phyloP scores from a whole-genome alignment of 2,113 vertebrate genomes.

The Apteryx mantelli region DNA sequence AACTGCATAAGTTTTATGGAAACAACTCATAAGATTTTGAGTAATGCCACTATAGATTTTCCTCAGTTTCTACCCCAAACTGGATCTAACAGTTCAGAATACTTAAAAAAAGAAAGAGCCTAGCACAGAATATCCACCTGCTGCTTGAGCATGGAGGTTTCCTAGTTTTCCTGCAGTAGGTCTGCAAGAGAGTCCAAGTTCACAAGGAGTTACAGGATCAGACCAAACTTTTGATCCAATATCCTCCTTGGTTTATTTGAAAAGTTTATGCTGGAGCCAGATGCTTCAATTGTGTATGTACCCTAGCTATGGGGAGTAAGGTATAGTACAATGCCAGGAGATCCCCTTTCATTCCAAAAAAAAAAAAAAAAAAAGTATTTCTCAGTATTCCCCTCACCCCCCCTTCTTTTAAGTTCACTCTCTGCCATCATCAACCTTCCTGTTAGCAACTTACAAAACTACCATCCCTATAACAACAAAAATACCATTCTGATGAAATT shows the following conservation, averaged over 20 bases:
- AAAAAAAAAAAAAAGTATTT: background rate
- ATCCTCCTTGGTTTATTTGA: background rate
- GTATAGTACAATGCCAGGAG: background rate
- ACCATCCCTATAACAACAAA: background rate
- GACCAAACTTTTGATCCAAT: background rate
- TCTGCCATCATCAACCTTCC: background rate
- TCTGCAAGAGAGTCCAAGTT: background rate
- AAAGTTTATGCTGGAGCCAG: background rate
- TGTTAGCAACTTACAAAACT: background rate
- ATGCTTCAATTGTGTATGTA: background rate
- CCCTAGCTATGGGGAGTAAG: background rate
- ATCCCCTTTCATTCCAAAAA: background rate
- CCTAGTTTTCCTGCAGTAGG: background rate
- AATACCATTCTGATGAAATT: background rate
- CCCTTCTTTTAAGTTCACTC: background rate
- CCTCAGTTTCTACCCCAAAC: background rate
- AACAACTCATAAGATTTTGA: background rate
- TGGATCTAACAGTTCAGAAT: background rate
- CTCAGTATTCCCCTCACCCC: accelerated
- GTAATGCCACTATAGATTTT: background rate
- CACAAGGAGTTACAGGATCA: background rate
- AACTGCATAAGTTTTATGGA: background rate
- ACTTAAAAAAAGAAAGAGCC: background rate
- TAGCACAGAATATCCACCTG: background rate
- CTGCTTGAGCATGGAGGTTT: background rate